Percentiles rank a stretch among this genome's conserved stretches.
Evolutionary conservation across 2,888 invertebrate species (phyloP).

Genomic region (Netelia inedita): DNA sequence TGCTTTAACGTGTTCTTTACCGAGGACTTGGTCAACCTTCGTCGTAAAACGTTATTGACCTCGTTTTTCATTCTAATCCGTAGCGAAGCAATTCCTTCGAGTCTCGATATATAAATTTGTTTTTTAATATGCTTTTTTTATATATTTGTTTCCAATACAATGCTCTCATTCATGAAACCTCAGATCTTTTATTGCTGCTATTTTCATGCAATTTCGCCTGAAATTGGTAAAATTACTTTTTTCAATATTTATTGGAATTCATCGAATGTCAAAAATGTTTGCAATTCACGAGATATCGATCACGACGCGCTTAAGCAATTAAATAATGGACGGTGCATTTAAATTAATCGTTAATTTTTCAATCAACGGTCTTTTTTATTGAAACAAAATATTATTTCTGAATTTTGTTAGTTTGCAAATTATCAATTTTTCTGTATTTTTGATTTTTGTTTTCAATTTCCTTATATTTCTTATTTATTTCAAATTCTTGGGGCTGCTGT

Average conservation of each 20-base stretch:
- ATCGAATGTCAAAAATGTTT: no score
- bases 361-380: no score
- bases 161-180: conserved; percentile 26
- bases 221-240: no score
- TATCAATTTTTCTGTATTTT: not conserved
- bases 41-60: conserved; percentile 54
- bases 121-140: not conserved
- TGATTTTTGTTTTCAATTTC: not conserved
- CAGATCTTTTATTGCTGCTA: no score
- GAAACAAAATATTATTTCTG: no score
- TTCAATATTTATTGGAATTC: no score
- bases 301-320: no score
- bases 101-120: conserved; percentile 3
- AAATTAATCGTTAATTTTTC: no score
- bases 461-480: not conserved
- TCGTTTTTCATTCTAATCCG: conserved; percentile 27
- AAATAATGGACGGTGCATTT: no score
- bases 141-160: conserved; percentile 25
- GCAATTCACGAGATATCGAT: no score
- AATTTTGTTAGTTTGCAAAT: no score
- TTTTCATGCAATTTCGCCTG: not conserved
- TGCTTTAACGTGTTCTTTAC: conserved; percentile 6
- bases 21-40: conserved; percentile 56
- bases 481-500: not conserved
- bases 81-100: conserved; percentile 24